Evolutionary conservation across 2,113 vertebrate species (phyloP).

Genomic region (Corydoras sp.): DNA sequence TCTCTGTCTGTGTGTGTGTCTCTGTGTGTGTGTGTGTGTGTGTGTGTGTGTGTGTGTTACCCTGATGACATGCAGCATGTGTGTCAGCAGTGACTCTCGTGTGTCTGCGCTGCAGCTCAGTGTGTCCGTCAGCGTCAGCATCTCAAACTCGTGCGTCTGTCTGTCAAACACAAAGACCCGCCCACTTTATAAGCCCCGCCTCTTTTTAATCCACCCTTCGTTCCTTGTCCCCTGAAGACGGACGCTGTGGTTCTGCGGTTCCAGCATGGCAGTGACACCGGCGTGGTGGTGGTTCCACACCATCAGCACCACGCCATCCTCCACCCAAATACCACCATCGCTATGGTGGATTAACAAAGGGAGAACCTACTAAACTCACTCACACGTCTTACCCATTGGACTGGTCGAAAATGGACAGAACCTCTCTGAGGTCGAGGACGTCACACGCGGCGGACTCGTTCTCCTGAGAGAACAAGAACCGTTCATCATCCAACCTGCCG

Average conservation of each 20-base stretch:
- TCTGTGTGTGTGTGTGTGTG: neutral
- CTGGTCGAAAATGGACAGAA: conserved; percentile 57
- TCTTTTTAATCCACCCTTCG: too few relatives aligned
- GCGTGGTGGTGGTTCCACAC: too few relatives aligned
- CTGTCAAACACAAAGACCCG: conserved; percentile 30
- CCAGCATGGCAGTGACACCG: too few relatives aligned
- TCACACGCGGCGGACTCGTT: conserved; percentile 66
- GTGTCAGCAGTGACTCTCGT: conserved; percentile 40
- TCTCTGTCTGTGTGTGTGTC: neutral
- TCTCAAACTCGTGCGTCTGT: conserved; percentile 53
- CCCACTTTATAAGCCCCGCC: neutral
- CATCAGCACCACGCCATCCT: too few relatives aligned
- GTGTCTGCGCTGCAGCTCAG: conserved; percentile 55
- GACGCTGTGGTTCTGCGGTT: too few relatives aligned
- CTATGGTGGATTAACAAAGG: too few relatives aligned
- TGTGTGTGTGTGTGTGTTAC: conserved; percentile 39
- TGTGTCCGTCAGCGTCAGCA: conserved; percentile 54
- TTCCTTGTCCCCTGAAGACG: too few relatives aligned
- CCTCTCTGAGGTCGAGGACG: conserved; percentile 65
- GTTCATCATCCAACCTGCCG: conserved; percentile 69
- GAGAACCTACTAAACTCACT: neutral
- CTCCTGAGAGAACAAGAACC: conserved; percentile 67
- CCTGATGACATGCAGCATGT: conserved; percentile 65
- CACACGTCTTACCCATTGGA: conserved; percentile 40
- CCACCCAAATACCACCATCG: too few relatives aligned